Evolutionary conservation across 2,888 invertebrate genomes (phyloP), one percentile per base, ranked within the genome.

Genomic region (Tyria jacobaeae): DNA sequence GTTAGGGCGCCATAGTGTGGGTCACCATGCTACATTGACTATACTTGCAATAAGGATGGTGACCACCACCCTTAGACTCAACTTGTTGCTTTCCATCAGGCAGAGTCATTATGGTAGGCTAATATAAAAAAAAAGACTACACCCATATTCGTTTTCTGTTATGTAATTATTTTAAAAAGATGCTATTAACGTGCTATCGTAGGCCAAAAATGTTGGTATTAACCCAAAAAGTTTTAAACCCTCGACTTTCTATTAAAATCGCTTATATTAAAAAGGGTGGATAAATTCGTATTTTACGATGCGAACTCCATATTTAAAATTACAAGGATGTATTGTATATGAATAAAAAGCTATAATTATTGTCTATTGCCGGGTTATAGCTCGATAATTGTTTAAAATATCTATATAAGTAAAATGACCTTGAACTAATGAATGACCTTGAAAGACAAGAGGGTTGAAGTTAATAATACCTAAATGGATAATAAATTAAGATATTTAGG

Each of bases 221-320:
- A 35, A 25, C 24, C 24, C 10, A 15, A 47, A 17, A 14, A 44
- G 12, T 12, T 34, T 24, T 47, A 6, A 34, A 47, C 17, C 7
- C 41, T 24, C 3, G 5, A 17, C 15, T 31, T 34, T 31, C 31
- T 44, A 44, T 39, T 5, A 6, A 21, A 3, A 48, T 24, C 47
- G 9, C 24, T 70, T 71, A 68, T 58, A 64, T 60, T 60, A 41
- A 72, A 62, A 67, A 68, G 64, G 65, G 62, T 3, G 61, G 55
- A 64, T 81, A 82, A 82, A 82, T 81, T 82, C 79, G 80, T 76
- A 25, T 21, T 53, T 60, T 34, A 54, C 56, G 56, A 64, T 37
- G 59, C 44, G 68, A 64, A 64, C 53, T 53, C 17, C 25, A 48
- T 63, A 66, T 60, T 37, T 49, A 24, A 44, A 24, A 50, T 24